Evolutionary conservation across 2,113 vertebrate genomes (phyloP).

Genomic region (Ameiurus melas): DNA sequence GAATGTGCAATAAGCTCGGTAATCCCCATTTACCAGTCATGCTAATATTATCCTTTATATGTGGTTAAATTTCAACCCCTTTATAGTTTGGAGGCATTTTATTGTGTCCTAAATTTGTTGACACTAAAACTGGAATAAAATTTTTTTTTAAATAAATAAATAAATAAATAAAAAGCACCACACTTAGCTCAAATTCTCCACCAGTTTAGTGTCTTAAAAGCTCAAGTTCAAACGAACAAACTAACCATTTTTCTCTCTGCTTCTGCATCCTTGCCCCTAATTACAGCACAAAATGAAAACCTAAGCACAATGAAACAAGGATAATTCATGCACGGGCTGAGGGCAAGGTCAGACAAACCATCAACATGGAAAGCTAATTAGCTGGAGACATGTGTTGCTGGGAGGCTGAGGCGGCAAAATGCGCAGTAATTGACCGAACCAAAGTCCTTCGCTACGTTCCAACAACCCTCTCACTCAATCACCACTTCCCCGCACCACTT

Average conservation of each 20-base stretch:
- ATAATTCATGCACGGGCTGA: constrained; percentile 41
- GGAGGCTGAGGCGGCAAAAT: constrained; percentile 36
- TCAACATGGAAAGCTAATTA: constrained; percentile 50
- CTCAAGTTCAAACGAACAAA: background rate
- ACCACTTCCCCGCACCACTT: constrained; percentile 1
- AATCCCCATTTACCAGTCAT: background rate
- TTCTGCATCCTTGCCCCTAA: background rate
- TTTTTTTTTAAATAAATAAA: no score
- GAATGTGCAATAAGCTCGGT: background rate
- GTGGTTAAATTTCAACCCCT: background rate
- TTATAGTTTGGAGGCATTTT: no score
- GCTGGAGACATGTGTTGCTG: constrained; percentile 30
- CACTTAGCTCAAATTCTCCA: background rate
- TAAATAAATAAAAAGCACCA: background rate
- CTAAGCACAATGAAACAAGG: constrained; percentile 30
- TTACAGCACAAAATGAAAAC: constrained; percentile 21
- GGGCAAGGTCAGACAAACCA: constrained; percentile 38
- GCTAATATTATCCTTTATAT: background rate
- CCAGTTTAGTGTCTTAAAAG: background rate
- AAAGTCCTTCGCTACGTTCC: constrained; percentile 10
- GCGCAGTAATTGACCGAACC: constrained; percentile 22
- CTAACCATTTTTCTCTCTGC: background rate
- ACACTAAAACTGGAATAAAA: background rate
- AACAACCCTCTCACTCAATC: background rate
- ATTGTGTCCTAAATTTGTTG: background rate